phyloP scores from a whole-genome alignment of 2,797 vertebrate species.

The Rhabdomys pumilio region DNA sequence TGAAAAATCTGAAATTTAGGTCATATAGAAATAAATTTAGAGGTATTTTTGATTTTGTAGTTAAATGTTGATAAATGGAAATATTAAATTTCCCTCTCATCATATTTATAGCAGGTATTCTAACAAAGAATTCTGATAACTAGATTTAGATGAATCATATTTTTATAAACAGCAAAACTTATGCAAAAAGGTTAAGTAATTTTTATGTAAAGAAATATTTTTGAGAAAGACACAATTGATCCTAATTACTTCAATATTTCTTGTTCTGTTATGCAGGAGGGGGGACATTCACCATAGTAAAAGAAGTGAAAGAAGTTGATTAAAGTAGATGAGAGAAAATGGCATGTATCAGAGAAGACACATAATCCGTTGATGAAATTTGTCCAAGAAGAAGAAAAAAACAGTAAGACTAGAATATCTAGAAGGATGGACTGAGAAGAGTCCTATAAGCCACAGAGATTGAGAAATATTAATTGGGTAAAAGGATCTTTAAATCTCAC shows the following conservation, averaged over 20 bases:
- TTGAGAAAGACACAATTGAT: not conserved
- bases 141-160: not conserved
- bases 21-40: constrained; percentile 5
- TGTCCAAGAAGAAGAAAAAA: not conserved
- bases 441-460: not conserved
- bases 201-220: not conserved
- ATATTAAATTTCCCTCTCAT: constrained; percentile 30
- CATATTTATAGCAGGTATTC: not conserved
- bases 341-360: not conserved
- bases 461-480: not conserved
- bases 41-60: constrained; percentile 9
- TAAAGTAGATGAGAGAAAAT: constrained; percentile 5
- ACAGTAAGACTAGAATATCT: not conserved
- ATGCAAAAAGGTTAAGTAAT: not conserved
- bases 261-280: too few relatives aligned
- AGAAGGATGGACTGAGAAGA: not conserved
- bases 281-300: not conserved
- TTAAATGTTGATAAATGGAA: not conserved
- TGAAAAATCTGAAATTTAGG: not conserved
- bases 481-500: not conserved
- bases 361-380: not conserved
- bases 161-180: not conserved
- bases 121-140: constrained; percentile 10
- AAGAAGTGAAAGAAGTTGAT: not conserved
- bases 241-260: not conserved